Base-by-base conservation (phyloP, 2,888 invertebrate genomes). In the Pediacus dermestoides region DNA sequence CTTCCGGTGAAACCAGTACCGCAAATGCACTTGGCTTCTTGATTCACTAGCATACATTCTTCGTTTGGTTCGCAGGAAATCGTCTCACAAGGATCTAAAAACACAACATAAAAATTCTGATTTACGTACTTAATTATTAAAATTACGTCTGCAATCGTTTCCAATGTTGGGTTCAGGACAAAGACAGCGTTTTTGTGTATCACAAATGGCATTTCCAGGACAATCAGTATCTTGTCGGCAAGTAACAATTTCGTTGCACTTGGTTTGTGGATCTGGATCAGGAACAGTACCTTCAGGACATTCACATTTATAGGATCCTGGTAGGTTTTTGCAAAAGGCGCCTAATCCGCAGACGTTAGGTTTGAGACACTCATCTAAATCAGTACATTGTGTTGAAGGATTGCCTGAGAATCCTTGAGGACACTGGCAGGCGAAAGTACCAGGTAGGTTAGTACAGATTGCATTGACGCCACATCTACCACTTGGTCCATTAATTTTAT, bases 161-260 rank as follows among this genome's bases (percentile, higher is more conserved):
- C 92, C 93, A 53, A 89, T 75, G 63, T 92, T 92, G 0, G 93
- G 93, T 59, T 89, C 89, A 2, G 91, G 92, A 57, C 93, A 93
- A 21, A 89, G 67, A 63, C 93, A 93, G 57, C 86, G 78, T 41
- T 81, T 80, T 47, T 82, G 79, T 4, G 73, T 63, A 61, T 90
- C 87, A 60, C 93, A 93, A 50, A 90, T 73, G 3, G 91, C 84
- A 71, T 93, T 92, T 55, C 92, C 92, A 14, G 91, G 90, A 67
- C 93, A 93, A 48, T 90, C 86, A 33, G 76, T 76, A 60, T 88
- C 82, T 1, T 64, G 68, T 46, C 77, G 75, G 60, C 93, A 93
- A 15, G 81, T 83, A 7, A 90, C 82, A 49, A 90, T 82, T 58
- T 86, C 87, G 30, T 85, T 82, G 63, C 92, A 92, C 61, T 83